A percentile compares a stretch with the other conserved stretches of the same genome.
Evolutionary conservation across 2,888 invertebrate species (phyloP).

Genomic region (Monopis laevigella): DNA sequence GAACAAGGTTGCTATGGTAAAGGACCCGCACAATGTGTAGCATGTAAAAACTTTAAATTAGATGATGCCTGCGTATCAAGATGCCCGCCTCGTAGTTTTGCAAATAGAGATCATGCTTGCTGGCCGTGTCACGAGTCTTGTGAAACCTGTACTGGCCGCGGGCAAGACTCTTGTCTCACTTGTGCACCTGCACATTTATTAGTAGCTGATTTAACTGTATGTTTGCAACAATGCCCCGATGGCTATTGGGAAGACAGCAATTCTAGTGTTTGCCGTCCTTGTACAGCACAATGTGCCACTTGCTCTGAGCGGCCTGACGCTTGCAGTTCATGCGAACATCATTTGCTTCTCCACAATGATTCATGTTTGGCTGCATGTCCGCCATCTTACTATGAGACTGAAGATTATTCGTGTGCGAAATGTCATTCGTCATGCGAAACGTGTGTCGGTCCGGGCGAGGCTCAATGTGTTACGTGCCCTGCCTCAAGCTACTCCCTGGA

Average conservation of each 20-base stretch:
- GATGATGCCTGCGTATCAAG: slow-evolving; percentile 86
- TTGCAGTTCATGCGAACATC: slow-evolving; percentile 89
- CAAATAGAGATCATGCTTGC: slow-evolving; percentile 82
- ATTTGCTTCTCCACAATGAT: slow-evolving; percentile 82
- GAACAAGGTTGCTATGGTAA: slow-evolving; percentile 86
- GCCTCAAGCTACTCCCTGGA: slow-evolving; percentile 75
- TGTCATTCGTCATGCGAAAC: slow-evolving; percentile 85
- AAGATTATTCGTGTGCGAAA: slow-evolving; percentile 84
- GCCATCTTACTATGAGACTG: slow-evolving; percentile 82
- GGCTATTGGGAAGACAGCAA: slow-evolving; percentile 85
- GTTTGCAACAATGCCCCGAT: slow-evolving; percentile 88
- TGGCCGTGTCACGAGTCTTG: slow-evolving; percentile 91
- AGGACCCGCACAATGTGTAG: slow-evolving; percentile 85
- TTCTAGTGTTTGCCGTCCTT: slow-evolving; percentile 82
- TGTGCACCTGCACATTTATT: slow-evolving; percentile 86
- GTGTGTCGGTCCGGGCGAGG: slow-evolving; percentile 79
- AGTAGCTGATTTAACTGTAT: slow-evolving; percentile 86
- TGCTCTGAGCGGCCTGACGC: slow-evolving; percentile 84
- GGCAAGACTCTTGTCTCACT: slow-evolving; percentile 85
- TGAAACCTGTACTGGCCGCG: slow-evolving; percentile 87
- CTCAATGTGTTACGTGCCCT: slow-evolving; percentile 85
- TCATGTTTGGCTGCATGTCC: slow-evolving; percentile 88
- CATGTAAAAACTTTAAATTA: slow-evolving; percentile 81
- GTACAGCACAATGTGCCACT: slow-evolving; percentile 86
- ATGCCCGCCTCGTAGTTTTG: slow-evolving; percentile 86